Conservation (phyloP, 2,797 vertebrate species). For the Pseudochromis fuscus region DNA sequence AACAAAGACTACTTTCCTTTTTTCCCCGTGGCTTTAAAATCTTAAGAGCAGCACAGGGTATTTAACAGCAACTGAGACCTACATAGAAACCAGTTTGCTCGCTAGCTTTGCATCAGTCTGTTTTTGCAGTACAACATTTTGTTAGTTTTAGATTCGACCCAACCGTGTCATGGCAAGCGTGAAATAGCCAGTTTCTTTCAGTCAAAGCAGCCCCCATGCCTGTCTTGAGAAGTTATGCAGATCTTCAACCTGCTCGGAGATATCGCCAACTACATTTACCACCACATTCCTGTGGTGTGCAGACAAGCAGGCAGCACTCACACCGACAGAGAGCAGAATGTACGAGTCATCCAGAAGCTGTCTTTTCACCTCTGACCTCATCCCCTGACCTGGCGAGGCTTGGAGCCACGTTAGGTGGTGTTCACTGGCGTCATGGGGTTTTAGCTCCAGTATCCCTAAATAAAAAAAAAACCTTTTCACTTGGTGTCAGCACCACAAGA, state of each 20-base stretch:
- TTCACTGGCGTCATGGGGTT: constrained; percentile 5
- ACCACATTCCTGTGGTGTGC: constrained; percentile 62
- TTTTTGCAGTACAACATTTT: too few relatives aligned
- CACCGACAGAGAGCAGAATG: constrained; percentile 32
- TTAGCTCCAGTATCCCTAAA: constrained; percentile 11
- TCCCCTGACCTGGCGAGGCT: constrained; percentile 23
- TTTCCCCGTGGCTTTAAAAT: constrained; percentile 24
- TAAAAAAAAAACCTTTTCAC: not conserved
- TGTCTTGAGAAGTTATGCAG: constrained; percentile 40
- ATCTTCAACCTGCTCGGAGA: constrained; percentile 55
- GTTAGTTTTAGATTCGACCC: too few relatives aligned
- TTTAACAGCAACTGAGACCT: constrained; percentile 27
- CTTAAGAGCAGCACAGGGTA: constrained; percentile 50
- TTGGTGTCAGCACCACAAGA: not conserved
- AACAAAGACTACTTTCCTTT: constrained; percentile 65
- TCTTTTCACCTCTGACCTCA: constrained; percentile 67
- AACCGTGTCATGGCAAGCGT: not conserved
- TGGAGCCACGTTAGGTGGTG: constrained; percentile 24
- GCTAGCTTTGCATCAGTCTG: constrained; percentile 20
- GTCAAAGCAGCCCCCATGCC: constrained; percentile 23
- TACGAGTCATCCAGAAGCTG: constrained; percentile 43
- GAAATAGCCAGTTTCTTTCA: constrained; percentile 26
- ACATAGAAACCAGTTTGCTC: constrained; percentile 22
- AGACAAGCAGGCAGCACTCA: constrained; percentile 31
- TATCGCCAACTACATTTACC: constrained; percentile 50